Evolutionary conservation across 2,888 invertebrate genomes (phyloP), one percentile per base, ranked within the genome.

Genomic region (Agrotis clavis): DNA sequence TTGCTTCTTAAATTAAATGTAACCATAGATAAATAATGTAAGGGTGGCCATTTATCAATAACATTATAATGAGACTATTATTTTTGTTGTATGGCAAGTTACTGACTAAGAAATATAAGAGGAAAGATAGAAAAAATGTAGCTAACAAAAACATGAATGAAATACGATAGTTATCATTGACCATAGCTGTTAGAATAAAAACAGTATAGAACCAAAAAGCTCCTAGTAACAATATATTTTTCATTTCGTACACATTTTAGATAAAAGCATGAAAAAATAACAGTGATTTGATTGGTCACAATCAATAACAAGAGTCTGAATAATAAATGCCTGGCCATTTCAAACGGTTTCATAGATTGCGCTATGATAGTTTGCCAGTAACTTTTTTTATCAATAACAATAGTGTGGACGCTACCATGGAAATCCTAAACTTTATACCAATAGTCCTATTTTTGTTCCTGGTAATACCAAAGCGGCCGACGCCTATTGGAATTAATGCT

Each of bases 1-100:
- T 87, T 80, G 81, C 85, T 89, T 84, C 86, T 88, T 88, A 94
- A 93, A 94, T 94, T 93, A 93, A 94, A 94, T 92, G 91, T 92
- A 93, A 93, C 91, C 91, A 89, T 82, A 80, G 83, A 83, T 83
- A 85, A 87, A 77, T 79, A 85, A 85, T 35, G 53, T 87, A 90
- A n/a, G 86, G 86, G 77, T 75, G 71, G 60, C 67, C 50, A 41
- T 9, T 30, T 21, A 21, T 61, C 13, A 61, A 25, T 21, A 57
- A n/a, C 25, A 14, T 59, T 53, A 51, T 41, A 48, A 71, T 68
- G 16, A 41, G 71, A 30, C 19, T 41, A 77, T 59, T 47, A 25
- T 57, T 72, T 76, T 35, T 21, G 2, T 14, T 25, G 14, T 19
- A 51, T 4, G 3, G 5, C 13, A n/a, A 47, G 16, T 47, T 47